Evolutionary conservation across 2,113 vertebrate genomes (phyloP).

Genomic region (Pyrgilauda ruficollis): DNA sequence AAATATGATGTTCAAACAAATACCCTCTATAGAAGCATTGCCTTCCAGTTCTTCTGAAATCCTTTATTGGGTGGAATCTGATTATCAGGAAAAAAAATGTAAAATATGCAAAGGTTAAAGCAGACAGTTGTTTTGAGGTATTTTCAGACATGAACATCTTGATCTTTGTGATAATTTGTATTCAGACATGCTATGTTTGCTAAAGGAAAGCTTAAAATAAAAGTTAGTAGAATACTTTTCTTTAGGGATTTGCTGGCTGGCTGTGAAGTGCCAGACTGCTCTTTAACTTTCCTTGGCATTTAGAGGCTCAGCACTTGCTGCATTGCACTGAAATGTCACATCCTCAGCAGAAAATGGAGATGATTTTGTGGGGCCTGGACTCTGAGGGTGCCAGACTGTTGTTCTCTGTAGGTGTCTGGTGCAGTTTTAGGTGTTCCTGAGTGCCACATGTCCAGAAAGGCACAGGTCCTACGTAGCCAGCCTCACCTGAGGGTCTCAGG

Average conservation of each 20-base stretch:
- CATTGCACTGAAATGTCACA: conserved; percentile 4
- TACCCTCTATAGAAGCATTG: neutral
- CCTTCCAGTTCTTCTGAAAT: neutral
- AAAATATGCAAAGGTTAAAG: conserved; percentile 31
- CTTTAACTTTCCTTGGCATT: neutral
- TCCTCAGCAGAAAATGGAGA: neutral
- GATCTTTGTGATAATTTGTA: conserved; percentile 32
- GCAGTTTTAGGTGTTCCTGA: neutral
- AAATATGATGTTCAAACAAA: neutral
- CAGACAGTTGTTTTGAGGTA: conserved; percentile 16
- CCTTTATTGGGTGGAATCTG: neutral
- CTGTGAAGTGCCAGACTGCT: conserved; percentile 1
- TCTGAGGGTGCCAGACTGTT: neutral
- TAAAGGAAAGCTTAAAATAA: conserved; percentile 2
- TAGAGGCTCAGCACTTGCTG: neutral
- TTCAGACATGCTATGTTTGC: neutral
- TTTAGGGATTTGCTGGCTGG: neutral
- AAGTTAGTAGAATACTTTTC: neutral
- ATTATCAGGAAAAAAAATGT: neutral
- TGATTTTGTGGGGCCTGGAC: neutral
- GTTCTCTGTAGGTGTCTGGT: neutral
- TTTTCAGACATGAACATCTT: conserved; percentile 48
- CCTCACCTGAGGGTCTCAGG: neutral
- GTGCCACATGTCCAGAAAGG: neutral
- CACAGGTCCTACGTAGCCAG: accelerated